These are phyloP conservation scores for Malacoctenus gilli DNA, from an alignment of 2,797 vertebrate species.

Conservation along the genomic window DNA sequence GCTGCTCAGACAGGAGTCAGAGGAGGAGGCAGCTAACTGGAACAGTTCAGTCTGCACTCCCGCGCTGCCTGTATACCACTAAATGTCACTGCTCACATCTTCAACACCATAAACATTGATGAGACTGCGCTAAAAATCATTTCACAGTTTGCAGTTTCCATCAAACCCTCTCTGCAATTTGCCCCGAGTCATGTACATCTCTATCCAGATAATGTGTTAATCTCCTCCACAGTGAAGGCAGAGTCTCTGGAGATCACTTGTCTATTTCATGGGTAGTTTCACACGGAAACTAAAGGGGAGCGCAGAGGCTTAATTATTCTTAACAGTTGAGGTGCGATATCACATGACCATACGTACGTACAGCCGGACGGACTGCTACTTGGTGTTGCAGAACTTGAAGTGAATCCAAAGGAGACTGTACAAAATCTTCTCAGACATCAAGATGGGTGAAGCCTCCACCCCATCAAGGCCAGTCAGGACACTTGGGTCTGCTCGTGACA, in stretches of 20 bases:
- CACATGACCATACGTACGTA: conserved; percentile 2
- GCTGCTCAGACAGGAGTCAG: not conserved
- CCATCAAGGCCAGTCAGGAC: no score
- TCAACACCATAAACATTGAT: conserved; percentile 65
- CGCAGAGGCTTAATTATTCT: conserved; percentile 54
- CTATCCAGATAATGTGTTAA: conserved; percentile 69
- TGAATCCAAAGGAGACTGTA: no score
- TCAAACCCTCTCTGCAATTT: conserved; percentile 50
- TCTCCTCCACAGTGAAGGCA: conserved; percentile 56
- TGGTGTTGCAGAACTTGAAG: not conserved
- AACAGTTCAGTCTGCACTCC: conserved; percentile 26
- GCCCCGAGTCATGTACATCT: conserved; percentile 63
- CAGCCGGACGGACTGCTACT: no score
- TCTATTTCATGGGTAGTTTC: conserved; percentile 74
- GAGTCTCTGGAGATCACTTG: conserved; percentile 56
- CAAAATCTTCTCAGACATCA: no score
- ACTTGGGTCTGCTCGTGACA: no score
- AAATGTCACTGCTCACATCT: conserved; percentile 57
- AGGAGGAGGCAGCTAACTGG: conserved; percentile 21
- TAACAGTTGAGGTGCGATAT: conserved; percentile 24
- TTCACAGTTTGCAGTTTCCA: conserved; percentile 70
- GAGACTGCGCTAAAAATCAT: conserved; percentile 61
- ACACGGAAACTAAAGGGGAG: conserved; percentile 51
- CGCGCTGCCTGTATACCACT: conserved; percentile 16
- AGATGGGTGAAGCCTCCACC: no score